A percentile compares a stretch with the other conserved stretches of the same genome.
phyloP scores from a whole-genome alignment of 2,113 vertebrate species.

The Tetraodon nigroviridis region DNA sequence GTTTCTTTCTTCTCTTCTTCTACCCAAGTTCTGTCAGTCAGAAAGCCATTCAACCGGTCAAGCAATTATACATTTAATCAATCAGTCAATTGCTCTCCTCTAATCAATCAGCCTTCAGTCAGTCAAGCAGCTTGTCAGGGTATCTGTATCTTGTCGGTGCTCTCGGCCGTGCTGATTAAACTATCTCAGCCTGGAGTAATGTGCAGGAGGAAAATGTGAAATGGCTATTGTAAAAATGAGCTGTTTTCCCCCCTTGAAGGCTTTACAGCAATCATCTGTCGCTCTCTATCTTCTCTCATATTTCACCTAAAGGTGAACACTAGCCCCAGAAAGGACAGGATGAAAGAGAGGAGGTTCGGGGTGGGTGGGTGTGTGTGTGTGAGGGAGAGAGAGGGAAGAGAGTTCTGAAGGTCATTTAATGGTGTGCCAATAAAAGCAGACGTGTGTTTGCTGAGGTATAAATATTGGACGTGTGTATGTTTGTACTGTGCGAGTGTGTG shows the following conservation, averaged over 20 bases:
- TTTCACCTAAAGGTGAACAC: conserved; percentile 23
- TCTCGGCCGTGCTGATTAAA: conserved; percentile 32
- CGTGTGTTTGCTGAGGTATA: conserved; percentile 25
- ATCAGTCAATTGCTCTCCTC: conserved; percentile 37
- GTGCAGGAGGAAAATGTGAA: conserved; percentile 6
- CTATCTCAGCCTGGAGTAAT: conserved; percentile 18
- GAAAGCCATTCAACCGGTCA: conserved; percentile 6
- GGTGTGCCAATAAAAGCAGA: conserved; percentile 33
- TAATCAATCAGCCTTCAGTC: conserved; percentile 33
- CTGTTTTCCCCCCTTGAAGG: conserved; percentile 4
- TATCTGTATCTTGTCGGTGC: not conserved
- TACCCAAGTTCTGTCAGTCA: conserved; percentile 12
- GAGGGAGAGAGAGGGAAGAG: conserved; percentile 9
- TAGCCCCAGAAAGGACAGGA: conserved; percentile 9
- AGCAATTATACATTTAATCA: conserved; percentile 42
- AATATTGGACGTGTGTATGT: conserved; percentile 38
- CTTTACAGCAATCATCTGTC: conserved; percentile 27
- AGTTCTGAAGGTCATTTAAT: conserved; percentile 54
- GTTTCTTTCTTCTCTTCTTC: conserved; percentile 18
- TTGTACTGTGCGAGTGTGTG: conserved; percentile 3
- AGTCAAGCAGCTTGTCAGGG: conserved; percentile 17
- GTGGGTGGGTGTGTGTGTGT: not conserved
- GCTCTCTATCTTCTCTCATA: not conserved
- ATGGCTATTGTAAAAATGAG: conserved; percentile 21
- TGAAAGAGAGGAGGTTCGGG: conserved; percentile 9